Evolutionary conservation across 2,797 vertebrate genomes (phyloP).

Genomic region (Muscicapa striata): DNA sequence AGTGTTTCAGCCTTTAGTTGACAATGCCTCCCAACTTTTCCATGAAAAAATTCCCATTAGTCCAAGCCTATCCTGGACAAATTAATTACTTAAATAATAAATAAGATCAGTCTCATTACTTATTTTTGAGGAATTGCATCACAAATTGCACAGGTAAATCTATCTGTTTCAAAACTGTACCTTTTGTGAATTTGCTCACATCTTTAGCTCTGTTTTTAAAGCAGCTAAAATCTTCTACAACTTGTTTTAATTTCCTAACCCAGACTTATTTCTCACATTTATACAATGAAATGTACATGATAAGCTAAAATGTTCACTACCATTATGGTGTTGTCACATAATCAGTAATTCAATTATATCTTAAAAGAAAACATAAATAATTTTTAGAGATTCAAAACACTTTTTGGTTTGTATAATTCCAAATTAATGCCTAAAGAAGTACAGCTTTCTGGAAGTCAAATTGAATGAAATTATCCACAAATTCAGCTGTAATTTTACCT

Average conservation of each 20-base stretch:
- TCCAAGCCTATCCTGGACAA: not conserved
- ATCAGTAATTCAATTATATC: not conserved
- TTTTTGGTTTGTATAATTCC: not conserved
- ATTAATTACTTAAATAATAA: not conserved
- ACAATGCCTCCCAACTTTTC: not conserved
- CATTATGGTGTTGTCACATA: not conserved
- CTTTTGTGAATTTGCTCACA: not conserved
- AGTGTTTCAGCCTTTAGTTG: not conserved
- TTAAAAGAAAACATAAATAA: not conserved
- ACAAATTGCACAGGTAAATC: not conserved
- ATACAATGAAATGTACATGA: not conserved
- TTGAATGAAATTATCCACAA: slow-evolving; percentile 38
- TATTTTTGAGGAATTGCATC: not conserved
- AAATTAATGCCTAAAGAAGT: not conserved
- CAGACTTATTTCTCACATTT: not conserved
- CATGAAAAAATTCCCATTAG: not conserved
- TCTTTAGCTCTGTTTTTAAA: not conserved
- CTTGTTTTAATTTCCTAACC: not conserved
- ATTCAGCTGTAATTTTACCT: slow-evolving; percentile 49
- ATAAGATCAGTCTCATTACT: not conserved
- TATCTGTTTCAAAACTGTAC: not conserved
- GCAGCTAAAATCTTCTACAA: not conserved
- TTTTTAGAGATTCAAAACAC: not conserved
- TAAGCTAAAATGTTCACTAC: not conserved
- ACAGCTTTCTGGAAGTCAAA: not conserved